Conservation (phyloP, 2,888 invertebrate genomes). For the Mythimna loreyi region DNA sequence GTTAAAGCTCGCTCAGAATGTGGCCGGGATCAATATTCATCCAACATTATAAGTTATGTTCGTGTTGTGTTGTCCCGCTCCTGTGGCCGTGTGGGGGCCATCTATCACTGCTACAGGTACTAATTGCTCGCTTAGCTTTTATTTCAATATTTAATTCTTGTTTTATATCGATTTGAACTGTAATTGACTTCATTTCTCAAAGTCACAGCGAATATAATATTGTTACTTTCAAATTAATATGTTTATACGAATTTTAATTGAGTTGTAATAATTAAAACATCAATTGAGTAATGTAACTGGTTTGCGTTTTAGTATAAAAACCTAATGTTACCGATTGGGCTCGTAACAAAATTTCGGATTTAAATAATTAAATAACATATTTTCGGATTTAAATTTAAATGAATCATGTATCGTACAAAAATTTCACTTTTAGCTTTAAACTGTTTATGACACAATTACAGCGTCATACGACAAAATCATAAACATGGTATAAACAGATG, state of each 20-base stretch:
- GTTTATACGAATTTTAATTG: neutral
- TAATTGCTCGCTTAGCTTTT: conserved; percentile 21
- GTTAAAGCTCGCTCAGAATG: neutral
- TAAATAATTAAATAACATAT: neutral
- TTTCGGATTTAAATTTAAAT: neutral
- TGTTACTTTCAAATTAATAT: neutral
- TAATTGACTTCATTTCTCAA: conserved; percentile 40
- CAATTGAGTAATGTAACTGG: neutral
- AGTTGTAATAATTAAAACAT: conserved; percentile 1
- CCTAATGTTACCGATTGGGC: neutral
- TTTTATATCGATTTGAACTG: conserved; percentile 19
- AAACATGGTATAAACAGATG: neutral
- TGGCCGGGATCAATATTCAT: too few species aligned
- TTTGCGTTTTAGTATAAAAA: neutral
- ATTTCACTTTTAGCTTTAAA: neutral
- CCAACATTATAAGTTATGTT: neutral
- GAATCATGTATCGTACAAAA: neutral
- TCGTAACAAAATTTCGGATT: neutral
- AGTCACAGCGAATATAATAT: conserved; percentile 20
- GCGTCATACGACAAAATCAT: neutral
- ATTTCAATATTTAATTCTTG: conserved; percentile 7
- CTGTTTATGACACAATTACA: neutral
- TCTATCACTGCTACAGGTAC: conserved; percentile 31
- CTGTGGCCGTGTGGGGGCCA: neutral
- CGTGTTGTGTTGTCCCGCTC: too few species aligned